Conservation (phyloP, 2,113 vertebrate species). For the Himantopus leucocephalus region DNA sequence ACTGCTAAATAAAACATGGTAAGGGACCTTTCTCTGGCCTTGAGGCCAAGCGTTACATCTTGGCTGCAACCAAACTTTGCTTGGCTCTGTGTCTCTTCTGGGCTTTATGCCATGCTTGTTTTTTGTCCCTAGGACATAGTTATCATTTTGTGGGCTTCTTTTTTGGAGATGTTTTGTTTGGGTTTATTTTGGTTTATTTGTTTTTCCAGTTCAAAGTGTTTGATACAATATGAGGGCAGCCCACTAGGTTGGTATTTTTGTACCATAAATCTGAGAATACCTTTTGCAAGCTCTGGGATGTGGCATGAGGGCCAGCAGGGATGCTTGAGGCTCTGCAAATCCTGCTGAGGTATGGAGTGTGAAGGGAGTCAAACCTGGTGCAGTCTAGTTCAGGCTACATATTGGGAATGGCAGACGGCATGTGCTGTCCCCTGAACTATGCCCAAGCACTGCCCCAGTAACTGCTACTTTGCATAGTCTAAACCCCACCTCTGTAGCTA, state of each 20-base stretch:
- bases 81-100: background rate
- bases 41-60: background rate
- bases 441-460: background rate
- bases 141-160: background rate
- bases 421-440: background rate
- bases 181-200: fast-evolving
- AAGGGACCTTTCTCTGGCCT: background rate
- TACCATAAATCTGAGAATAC: background rate
- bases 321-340: background rate
- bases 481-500: background rate
- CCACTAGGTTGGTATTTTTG: background rate
- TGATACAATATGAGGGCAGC: background rate
- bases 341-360: background rate
- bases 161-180: background rate
- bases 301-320: background rate
- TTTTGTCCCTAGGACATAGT: background rate
- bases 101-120: background rate
- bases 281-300: background rate
- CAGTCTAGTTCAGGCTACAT: background rate
- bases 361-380: background rate
- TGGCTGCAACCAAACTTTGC: background rate
- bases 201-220: background rate
- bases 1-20: background rate
- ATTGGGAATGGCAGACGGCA: background rate
- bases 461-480: background rate